phyloP scores from a whole-genome alignment of 2,888 invertebrate species.

The Sphaeridia pumilis region DNA sequence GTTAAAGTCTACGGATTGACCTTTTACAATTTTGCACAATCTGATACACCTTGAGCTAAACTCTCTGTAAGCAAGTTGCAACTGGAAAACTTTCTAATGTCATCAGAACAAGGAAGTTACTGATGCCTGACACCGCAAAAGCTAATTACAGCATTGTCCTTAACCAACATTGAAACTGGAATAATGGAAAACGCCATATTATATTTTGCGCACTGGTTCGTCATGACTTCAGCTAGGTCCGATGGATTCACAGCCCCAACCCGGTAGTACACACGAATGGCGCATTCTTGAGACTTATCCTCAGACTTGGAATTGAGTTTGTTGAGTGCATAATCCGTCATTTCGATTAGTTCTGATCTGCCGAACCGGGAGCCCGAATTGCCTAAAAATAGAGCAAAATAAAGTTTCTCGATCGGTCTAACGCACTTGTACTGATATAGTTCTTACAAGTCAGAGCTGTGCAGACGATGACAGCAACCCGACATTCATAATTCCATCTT shows the following conservation, averaged over 20 bases:
- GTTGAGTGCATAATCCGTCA: constrained; percentile 45
- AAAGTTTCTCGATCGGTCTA: background rate
- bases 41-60: no score
- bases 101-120: constrained; percentile 37
- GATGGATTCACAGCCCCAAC: constrained; percentile 46
- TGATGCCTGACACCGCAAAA: constrained; percentile 69
- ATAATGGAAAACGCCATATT: constrained; percentile 59
- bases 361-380: constrained; percentile 12
- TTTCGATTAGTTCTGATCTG: constrained; percentile 41
- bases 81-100: background rate
- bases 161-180: constrained; percentile 68
- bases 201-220: constrained; percentile 38
- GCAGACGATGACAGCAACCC: constrained; percentile 72
- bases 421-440: background rate
- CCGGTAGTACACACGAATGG: constrained; percentile 65
- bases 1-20: no score
- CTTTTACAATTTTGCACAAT: no score
- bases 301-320: constrained; percentile 41
- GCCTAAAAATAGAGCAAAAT: background rate
- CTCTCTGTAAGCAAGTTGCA: no score
- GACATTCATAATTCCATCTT: constrained; percentile 80
- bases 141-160: constrained; percentile 68
- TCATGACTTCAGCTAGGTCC: constrained; percentile 40
- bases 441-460: constrained; percentile 60
- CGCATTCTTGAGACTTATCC: constrained; percentile 50